phyloP scores from a whole-genome alignment of 2,113 vertebrate genomes.

The Toxotes chatareus region DNA sequence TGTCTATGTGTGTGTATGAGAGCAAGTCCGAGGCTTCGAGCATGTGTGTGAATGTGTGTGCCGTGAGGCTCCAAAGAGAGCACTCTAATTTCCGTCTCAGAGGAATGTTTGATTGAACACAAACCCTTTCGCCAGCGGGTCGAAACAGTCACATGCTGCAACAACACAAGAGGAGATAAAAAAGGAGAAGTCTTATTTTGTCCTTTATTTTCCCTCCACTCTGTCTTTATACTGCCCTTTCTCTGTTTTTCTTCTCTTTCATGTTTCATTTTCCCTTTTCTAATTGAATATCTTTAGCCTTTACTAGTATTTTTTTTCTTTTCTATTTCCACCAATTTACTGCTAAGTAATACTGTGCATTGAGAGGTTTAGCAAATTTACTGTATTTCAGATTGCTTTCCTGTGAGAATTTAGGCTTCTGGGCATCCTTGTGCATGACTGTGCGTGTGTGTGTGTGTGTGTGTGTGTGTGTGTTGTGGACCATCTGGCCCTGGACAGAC shows the following conservation, averaged over 20 bases:
- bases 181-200: constrained; percentile 67
- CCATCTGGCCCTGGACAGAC: constrained; percentile 74
- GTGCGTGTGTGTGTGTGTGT: constrained; percentile 22
- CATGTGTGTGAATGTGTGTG: constrained; percentile 52
- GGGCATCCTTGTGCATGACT: constrained; percentile 3
- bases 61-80: constrained; percentile 69
- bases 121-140: constrained; percentile 75
- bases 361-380: constrained; percentile 41
- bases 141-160: constrained; percentile 69
- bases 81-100: constrained; percentile 80
- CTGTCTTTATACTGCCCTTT: constrained; percentile 36
- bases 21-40: constrained; percentile 15
- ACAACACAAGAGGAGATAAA: constrained; percentile 69
- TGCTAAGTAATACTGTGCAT: constrained; percentile 23
- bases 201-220: constrained; percentile 58
- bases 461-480: constrained; percentile 29
- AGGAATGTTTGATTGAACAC: constrained; percentile 82
- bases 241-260: constrained; percentile 44
- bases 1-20: constrained; percentile 37
- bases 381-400: constrained; percentile 40
- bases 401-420: constrained; percentile 40
- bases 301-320: constrained; percentile 21
- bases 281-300: constrained; percentile 53
- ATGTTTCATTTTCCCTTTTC: constrained; percentile 46
- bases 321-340: constrained; percentile 42